phyloP scores from a whole-genome alignment of 2,888 invertebrate genomes.

The Dryocosmus kuriphilus region DNA sequence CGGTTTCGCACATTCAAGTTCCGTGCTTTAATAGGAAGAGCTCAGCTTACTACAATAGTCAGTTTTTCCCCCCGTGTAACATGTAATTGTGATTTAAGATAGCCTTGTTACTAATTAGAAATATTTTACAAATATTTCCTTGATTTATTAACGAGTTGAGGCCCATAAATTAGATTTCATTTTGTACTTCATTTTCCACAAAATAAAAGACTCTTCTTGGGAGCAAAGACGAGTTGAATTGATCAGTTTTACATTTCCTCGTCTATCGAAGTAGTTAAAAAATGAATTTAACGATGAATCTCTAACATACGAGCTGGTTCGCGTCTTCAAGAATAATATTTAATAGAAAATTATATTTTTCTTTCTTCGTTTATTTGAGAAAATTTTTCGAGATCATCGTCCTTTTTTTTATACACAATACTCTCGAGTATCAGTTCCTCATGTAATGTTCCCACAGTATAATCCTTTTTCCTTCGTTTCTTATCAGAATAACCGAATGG shows the following conservation, averaged over 20 bases:
- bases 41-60: too few species aligned
- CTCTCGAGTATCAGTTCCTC: conserved; percentile 14
- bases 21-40: too few species aligned
- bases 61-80: too few species aligned
- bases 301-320: too few species aligned
- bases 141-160: too few species aligned
- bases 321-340: neutral
- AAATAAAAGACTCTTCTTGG: neutral
- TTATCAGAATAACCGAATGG: conserved; percentile 34
- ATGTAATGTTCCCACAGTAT: conserved; percentile 29
- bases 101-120: too few species aligned
- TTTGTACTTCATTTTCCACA: too few species aligned
- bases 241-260: neutral
- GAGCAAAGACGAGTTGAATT: neutral
- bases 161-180: too few species aligned
- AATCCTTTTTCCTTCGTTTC: conserved; percentile 8
- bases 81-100: too few species aligned
- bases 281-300: neutral
- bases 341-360: conserved; percentile 12
- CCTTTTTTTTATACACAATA: conserved; percentile 18
- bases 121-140: too few species aligned
- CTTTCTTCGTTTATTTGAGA: neutral
- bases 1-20: too few species aligned
- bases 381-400: neutral
- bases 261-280: neutral